Evolutionary conservation across 1,140 invertebrate species (phyloP).

Genomic region (Eumaeus atala): DNA sequence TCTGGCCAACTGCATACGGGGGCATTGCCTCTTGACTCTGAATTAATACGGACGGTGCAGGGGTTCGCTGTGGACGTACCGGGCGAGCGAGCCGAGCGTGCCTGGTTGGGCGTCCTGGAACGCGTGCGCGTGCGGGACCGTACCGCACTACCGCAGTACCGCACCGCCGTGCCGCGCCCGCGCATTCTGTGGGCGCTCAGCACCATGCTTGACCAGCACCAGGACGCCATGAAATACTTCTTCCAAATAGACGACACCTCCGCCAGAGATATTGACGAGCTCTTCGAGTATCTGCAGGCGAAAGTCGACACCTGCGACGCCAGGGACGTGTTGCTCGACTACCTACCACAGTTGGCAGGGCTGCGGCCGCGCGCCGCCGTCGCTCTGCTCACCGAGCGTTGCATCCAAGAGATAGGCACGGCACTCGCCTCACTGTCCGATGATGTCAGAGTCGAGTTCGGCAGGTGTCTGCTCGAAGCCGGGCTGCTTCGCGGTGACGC

Average conservation of each 20-base stretch:
- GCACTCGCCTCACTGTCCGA: slow-evolving; percentile 29
- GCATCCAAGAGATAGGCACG: slow-evolving; percentile 28
- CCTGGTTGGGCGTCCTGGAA: slow-evolving; percentile 37
- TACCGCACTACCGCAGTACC: slow-evolving; percentile 23
- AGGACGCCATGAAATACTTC: slow-evolving; percentile 46
- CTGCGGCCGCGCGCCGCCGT: slow-evolving; percentile 47
- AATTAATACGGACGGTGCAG: slow-evolving; percentile 36
- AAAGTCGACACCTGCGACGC: slow-evolving; percentile 33
- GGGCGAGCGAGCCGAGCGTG: slow-evolving; percentile 44
- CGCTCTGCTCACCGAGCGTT: slow-evolving; percentile 41
- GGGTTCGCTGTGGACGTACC: slow-evolving; percentile 26
- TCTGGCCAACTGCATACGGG: slow-evolving; percentile 43
- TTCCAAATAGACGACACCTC: slow-evolving; percentile 48
- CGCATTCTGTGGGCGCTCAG: slow-evolving; percentile 48
- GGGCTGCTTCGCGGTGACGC: slow-evolving; percentile 47
- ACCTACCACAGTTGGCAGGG: slow-evolving; percentile 35
- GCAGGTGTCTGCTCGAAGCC: slow-evolving; percentile 43
- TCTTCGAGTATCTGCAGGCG: slow-evolving; percentile 58
- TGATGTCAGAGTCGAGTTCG: slow-evolving; percentile 43
- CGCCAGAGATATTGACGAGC: slow-evolving; percentile 48
- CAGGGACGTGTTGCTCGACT: slow-evolving; percentile 27
- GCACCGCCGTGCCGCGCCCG: slow-evolving; percentile 31
- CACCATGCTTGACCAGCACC: slow-evolving; percentile 32
- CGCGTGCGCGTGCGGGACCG: slow-evolving; percentile 30
- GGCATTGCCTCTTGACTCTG: slow-evolving; percentile 45